Percentiles rank a stretch among this genome's conserved stretches.
These are phyloP conservation scores for Pseudolaguvia tuberculata DNA, from an alignment of 2,113 vertebrate species.

Conservation along the genomic window DNA sequence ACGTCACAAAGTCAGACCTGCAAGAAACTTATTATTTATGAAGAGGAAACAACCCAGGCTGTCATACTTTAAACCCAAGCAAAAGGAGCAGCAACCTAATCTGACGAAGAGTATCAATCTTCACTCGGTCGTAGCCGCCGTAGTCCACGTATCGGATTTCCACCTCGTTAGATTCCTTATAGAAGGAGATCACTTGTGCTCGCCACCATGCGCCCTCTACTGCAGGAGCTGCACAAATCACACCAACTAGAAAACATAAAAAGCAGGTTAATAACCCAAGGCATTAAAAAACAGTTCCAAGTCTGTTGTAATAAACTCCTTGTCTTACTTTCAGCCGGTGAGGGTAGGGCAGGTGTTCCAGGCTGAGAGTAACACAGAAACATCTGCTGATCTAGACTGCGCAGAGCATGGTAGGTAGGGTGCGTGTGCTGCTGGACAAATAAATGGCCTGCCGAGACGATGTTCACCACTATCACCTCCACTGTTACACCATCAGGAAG, in stretches of 20 bases:
- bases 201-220: conserved; percentile 89
- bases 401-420: conserved; percentile 89
- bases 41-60: not conserved
- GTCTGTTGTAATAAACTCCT: not conserved
- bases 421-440: conserved; percentile 96
- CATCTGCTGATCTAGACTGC: conserved; percentile 96
- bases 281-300: too few species aligned
- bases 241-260: conserved; percentile 72
- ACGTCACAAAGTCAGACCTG: conserved; percentile 94
- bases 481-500: conserved; percentile 87
- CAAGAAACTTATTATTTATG: conserved; percentile 10
- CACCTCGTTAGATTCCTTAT: conserved; percentile 81
- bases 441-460: conserved; percentile 87
- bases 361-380: conserved; percentile 91
- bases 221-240: conserved; percentile 90
- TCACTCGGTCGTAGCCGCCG: conserved; percentile 91
- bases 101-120: conserved; percentile 82
- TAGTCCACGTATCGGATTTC: conserved; percentile 96
- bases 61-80: conserved; percentile 5
- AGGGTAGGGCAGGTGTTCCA: conserved; percentile 83
- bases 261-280: not conserved
- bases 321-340: conserved; percentile 79
- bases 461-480: conserved; percentile 92
- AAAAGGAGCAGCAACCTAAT: conserved; percentile 72
- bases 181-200: conserved; percentile 89